Percentiles rank a stretch among this genome's conserved stretches.
Conservation (phyloP, 2,797 vertebrate species). For the Balearica regulorum region DNA sequence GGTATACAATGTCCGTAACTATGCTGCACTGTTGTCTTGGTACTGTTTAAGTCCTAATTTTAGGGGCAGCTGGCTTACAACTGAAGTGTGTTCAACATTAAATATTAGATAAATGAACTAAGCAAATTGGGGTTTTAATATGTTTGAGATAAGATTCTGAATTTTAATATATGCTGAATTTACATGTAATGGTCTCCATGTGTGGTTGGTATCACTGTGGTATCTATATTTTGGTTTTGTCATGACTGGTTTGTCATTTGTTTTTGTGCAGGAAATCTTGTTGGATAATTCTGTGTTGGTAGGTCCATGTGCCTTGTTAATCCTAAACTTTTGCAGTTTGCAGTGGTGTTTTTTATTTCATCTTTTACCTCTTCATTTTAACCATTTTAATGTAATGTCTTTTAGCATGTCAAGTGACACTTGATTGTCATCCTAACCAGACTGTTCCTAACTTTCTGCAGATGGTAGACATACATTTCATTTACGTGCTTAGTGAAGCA, state of each 20-base stretch:
- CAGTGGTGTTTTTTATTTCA: slow-evolving; percentile 67
- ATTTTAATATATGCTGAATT: slow-evolving; percentile 31
- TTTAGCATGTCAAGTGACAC: slow-evolving; percentile 70
- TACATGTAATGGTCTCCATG: slow-evolving; percentile 37
- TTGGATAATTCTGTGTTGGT: slow-evolving; percentile 95
- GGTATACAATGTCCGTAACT: background rate
- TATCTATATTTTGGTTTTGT: slow-evolving; percentile 71
- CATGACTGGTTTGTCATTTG: slow-evolving; percentile 83
- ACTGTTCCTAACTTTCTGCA: slow-evolving; percentile 65
- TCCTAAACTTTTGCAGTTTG: slow-evolving; percentile 70
- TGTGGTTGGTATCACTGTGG: slow-evolving; percentile 61
- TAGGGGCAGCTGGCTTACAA: background rate
- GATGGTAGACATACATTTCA: slow-evolving; percentile 28
- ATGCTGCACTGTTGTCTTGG: background rate
- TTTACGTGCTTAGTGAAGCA: slow-evolving; percentile 51
- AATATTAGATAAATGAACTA: background rate
- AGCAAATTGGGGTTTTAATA: background rate
- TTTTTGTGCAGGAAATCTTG: slow-evolving; percentile 91
- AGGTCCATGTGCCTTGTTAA: slow-evolving; percentile 78
- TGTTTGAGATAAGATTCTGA: slow-evolving; percentile 31
- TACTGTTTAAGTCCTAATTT: background rate
- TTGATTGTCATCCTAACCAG: slow-evolving; percentile 60
- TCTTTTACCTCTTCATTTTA: slow-evolving; percentile 68
- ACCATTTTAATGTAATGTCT: slow-evolving; percentile 65
- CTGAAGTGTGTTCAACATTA: background rate